Conservation (phyloP, 2,113 vertebrate genomes). For the Psophia crepitans region DNA sequence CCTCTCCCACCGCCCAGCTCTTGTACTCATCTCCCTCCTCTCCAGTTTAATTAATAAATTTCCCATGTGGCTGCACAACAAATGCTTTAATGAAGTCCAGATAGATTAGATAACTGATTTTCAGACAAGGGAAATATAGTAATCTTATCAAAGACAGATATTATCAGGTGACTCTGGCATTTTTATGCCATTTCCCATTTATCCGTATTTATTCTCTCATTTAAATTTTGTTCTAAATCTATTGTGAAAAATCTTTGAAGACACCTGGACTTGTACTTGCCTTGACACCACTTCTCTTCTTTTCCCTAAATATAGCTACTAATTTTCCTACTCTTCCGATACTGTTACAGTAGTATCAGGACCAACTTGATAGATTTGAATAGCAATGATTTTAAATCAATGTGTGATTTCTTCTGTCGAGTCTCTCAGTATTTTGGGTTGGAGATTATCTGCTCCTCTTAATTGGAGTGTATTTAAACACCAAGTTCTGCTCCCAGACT, state of each 20-base stretch:
- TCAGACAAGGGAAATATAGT: constrained; percentile 57
- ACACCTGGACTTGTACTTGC: background rate
- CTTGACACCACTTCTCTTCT: background rate
- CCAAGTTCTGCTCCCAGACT: background rate
- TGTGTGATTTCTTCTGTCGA: background rate
- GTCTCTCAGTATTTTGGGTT: background rate
- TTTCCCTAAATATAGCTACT: background rate
- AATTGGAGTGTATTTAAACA: background rate
- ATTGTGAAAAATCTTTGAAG: background rate
- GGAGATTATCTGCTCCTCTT: background rate
- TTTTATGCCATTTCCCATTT: background rate
- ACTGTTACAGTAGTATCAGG: background rate
- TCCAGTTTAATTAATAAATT: constrained; percentile 62
- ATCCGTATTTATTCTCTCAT: background rate
- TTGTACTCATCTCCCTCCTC: constrained; percentile 34
- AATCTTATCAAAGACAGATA: constrained; percentile 46
- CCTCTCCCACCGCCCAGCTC: background rate
- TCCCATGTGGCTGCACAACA: constrained; percentile 52
- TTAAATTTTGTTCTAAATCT: constrained; percentile 6
- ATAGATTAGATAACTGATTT: constrained; percentile 44
- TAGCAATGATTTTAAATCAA: background rate
- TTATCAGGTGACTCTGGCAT: background rate
- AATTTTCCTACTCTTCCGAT: background rate
- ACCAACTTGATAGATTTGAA: background rate
- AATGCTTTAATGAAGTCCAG: constrained; percentile 62